A percentile compares a stretch with the other conserved stretches of the same genome.
These are phyloP conservation scores for Deilephila porcellus DNA, from an alignment of 2,888 invertebrate genomes.

Conservation along the genomic window DNA sequence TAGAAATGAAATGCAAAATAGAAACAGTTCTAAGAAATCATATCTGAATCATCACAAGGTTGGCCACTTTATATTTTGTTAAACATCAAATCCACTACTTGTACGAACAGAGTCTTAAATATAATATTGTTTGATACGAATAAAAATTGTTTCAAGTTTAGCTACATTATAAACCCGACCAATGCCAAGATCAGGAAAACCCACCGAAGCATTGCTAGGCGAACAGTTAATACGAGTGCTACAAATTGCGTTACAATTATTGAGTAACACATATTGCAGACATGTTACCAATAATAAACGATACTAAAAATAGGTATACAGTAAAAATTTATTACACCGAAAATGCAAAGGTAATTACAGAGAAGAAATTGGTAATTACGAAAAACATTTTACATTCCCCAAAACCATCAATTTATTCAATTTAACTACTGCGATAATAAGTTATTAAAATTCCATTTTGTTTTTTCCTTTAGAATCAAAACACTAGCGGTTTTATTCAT, in stretches of 20 bases:
- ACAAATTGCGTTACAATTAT: constrained; percentile 45
- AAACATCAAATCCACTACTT: too few species aligned
- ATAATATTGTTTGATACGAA: not conserved
- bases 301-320: not conserved
- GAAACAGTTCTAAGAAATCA: not conserved
- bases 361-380: not conserved
- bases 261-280: constrained; percentile 10
- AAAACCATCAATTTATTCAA: not conserved
- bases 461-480: not conserved
- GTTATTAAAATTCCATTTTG: not conserved
- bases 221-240: constrained; percentile 30
- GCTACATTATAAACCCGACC: constrained; percentile 41
- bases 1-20: too few species aligned
- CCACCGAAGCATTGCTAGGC: constrained; percentile 45
- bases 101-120: too few species aligned
- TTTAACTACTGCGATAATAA: not conserved
- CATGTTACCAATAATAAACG: not conserved
- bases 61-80: too few species aligned
- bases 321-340: not conserved
- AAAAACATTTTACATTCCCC: not conserved
- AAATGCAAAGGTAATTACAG: not conserved
- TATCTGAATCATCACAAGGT: too few species aligned
- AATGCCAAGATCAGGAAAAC: constrained; percentile 59
- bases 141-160: constrained; percentile 7
- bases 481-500: not conserved